A percentile compares a stretch with the other conserved stretches of the same genome.
These are phyloP conservation scores for Smittia sp. DNA, from an alignment of 2,888 invertebrate species.

Conservation along the genomic window DNA sequence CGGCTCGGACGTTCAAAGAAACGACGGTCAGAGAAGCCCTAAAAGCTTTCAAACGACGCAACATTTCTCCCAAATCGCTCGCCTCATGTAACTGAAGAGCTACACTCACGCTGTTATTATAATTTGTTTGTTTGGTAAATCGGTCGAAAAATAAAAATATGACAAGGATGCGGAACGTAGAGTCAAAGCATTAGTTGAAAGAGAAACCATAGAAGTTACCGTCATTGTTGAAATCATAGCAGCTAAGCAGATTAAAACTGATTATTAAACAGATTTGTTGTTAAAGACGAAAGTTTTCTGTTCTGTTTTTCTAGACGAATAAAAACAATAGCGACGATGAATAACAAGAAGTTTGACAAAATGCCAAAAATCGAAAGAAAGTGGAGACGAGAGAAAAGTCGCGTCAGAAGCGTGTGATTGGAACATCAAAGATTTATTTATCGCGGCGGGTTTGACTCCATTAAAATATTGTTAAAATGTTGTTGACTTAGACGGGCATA, in stretches of 20 bases:
- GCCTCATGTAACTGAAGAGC: no score
- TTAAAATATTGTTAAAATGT: conserved; percentile 8
- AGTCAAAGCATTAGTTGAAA: no score
- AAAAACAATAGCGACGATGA: neutral
- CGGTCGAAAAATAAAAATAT: neutral
- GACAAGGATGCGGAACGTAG: no score
- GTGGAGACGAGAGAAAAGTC: neutral
- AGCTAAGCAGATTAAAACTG: conserved; percentile 8
- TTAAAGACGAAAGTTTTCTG: neutral
- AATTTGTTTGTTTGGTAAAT: neutral
- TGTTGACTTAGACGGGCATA: neutral
- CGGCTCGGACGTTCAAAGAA: no score
- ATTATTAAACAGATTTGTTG: neutral
- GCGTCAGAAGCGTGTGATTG: neutral
- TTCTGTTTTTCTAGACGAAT: neutral
- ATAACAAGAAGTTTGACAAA: conserved; percentile 8
- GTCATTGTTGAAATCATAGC: conserved; percentile 7
- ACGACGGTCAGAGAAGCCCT: no score
- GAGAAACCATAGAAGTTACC: neutral
- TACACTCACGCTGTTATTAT: no score
- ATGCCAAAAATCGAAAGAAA: neutral
- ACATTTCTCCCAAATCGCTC: no score
- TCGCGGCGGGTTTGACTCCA: neutral
- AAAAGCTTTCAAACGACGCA: no score
- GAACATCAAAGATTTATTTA: neutral